Base-by-base conservation (phyloP, 2,888 invertebrate species). In the Agrotis segetum region DNA sequence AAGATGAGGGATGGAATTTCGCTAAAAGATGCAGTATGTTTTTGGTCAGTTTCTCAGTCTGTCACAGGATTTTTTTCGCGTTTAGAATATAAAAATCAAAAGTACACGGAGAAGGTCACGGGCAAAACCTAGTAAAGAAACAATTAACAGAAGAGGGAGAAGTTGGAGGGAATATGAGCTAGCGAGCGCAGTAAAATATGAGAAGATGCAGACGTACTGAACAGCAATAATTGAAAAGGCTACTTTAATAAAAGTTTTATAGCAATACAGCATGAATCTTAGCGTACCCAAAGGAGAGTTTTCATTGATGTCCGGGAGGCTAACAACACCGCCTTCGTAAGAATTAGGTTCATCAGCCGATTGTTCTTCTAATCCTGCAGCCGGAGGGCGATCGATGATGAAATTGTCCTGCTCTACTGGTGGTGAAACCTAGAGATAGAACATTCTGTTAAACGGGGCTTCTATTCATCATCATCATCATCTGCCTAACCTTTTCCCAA, bases 241-340 rank as follows among this genome's bases (percentile, higher is more conserved):
- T 61, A 61, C 52, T 5, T 40, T 58, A 13, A 50, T 1, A 9
- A 55, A 13, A 44, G 14, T 29, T 16, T 64, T 40, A 47, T 46
- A 3, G 16, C 19, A 59, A 16, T 59, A 11, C 16, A 21, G 11
- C 40, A 52, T n/a, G 9, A 9, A 52, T 24, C 6, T 63, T 11
- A 55, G 66, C 67, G 11, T 53, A 79, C 79, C 79, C 68, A 82
- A 78, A 46, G 82, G 73, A 68, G 68, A 78, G 63, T 82, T 74
- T 62, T 80, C 83, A 60, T 79, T 77, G 52, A 79, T 82, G 49
- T 82, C 75, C 50, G 79, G 83, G 52, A 79, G 74, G 59, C 56
- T 82, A 53, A 71, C 55, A 14, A 53, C 52, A 46, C 14, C 64
- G 59, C 68, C 19, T 17, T 78, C 70, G 61, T 61, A 67, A 40